Evolutionary conservation across 2,888 invertebrate species (phyloP).

Genomic region (Drosophila seclusa): DNA sequence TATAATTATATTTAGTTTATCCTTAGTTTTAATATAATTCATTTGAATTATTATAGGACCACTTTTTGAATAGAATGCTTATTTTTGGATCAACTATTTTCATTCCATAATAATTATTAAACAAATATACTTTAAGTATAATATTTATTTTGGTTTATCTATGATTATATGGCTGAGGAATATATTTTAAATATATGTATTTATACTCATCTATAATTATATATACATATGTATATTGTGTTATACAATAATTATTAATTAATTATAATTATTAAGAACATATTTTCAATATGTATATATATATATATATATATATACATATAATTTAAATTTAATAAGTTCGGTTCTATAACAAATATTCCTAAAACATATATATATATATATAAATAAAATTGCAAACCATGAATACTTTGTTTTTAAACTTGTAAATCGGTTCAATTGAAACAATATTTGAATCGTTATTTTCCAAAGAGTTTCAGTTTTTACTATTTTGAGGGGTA

Average conservation of each 20-base stretch:
- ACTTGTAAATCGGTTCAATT: not conserved
- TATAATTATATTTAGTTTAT: not conserved
- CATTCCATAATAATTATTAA: not conserved
- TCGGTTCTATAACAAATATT: not conserved
- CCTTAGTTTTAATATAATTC: not conserved
- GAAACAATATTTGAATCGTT: not conserved
- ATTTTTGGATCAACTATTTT: constrained; percentile 1
- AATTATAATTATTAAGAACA: constrained; percentile 1
- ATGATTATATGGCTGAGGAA: not conserved
- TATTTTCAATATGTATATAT: not conserved
- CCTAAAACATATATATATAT: not conserved
- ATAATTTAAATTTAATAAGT: not conserved
- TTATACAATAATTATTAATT: constrained; percentile 1
- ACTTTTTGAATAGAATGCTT: not conserved
- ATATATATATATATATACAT: too few relatives aligned
- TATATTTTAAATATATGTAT: not conserved
- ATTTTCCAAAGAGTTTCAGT: not conserved
- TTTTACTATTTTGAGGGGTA: not conserved
- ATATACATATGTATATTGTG: not conserved
- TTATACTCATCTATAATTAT: constrained; percentile 1
- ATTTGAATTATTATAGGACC: not conserved
- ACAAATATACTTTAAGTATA: not conserved
- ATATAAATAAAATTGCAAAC: not conserved
- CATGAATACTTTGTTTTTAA: not conserved
- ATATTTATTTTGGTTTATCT: not conserved